Percentiles rank a stretch among this genome's conserved stretches.
These are phyloP conservation scores for Ptychobarbus kaznakovi DNA, from an alignment of 2,797 vertebrate species.

Conservation along the genomic window DNA sequence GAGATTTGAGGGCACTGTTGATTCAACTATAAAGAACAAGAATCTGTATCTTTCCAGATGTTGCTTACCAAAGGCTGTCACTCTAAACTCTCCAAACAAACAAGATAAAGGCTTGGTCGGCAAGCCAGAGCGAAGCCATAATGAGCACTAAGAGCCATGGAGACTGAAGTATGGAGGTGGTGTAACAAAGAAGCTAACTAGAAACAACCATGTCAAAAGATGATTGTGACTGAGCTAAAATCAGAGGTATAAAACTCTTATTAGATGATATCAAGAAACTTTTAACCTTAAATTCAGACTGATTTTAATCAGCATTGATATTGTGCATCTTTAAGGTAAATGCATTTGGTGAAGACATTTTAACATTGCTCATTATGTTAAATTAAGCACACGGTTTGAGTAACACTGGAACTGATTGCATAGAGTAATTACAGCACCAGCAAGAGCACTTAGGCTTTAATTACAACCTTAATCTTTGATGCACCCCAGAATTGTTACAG, in stretches of 20 bases:
- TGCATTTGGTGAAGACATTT: not conserved
- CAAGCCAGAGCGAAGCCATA: not conserved
- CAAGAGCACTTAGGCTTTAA: constrained; percentile 36
- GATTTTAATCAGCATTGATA: not conserved
- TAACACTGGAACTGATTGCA: constrained; percentile 6
- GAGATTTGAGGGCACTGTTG: not conserved
- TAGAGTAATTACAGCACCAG: constrained; percentile 8
- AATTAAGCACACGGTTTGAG: constrained; percentile 29
- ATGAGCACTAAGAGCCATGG: not conserved
- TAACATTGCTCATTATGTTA: constrained; percentile 14
- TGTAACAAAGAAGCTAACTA: not conserved
- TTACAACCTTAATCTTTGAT: constrained; percentile 29
- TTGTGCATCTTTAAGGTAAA: not conserved
- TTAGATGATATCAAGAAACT: not conserved
- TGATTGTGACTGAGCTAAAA: not conserved
- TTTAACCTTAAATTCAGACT: not conserved
- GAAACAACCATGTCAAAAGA: not conserved
- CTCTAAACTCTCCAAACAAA: not conserved
- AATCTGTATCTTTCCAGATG: not conserved
- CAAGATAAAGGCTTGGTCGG: not conserved
- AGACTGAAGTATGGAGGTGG: not conserved
- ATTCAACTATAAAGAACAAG: not conserved
- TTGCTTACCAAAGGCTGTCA: not conserved
- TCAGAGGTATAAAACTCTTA: not conserved
- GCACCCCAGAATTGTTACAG: not conserved